Base-by-base conservation (phyloP, 1,140 invertebrate species). In the Rhizoglyphus robini region DNA sequence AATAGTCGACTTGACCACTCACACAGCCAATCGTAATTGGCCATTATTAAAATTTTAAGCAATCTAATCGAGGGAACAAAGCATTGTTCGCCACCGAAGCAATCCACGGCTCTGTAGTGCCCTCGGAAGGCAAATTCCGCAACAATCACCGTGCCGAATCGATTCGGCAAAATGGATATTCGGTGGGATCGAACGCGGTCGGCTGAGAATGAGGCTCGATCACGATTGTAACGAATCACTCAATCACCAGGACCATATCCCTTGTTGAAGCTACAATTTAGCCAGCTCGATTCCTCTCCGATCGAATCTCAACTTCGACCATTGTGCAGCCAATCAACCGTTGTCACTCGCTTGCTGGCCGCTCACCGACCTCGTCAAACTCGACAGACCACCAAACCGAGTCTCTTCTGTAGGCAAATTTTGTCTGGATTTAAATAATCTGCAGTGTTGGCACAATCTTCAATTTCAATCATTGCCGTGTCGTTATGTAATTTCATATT, bases 141-240 rank as follows among this genome's bases (percentile, higher is more conserved):
- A 25, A 54, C 23, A 54, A 54, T 54, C 51, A 20, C 8, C 51
- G 20, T 54, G 20, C 15, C 51, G 31, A 54, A 54, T 54, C 51
- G 51, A 54, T 54, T 54, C 51, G 51, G 31, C 20, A 5, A 54
- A 54, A 54, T 27, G 5, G 51, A 54, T 54, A 8, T 20, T 8
- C 51, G 20, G 23, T 54, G 8, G 51, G 51, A 8, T 54, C 23
- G 8, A 54, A 54, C 23, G 23, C 36, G 18, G 31, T 25, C 51
- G 23, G 51, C 51, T 8, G 8, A 25, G 23, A 15, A 32, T 25
- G 8, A 54, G 8, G 23, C 8, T 27, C 51, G 51, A 23, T 54
- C 8, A 54, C 51, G 51, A 54, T 11, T 54, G 51, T 54, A 54
- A 54, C 51, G 51, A 54, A 54, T 54, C 51, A 20, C 41, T 46